Conservation (phyloP, 2,888 invertebrate species). For the Morpho helenor region DNA sequence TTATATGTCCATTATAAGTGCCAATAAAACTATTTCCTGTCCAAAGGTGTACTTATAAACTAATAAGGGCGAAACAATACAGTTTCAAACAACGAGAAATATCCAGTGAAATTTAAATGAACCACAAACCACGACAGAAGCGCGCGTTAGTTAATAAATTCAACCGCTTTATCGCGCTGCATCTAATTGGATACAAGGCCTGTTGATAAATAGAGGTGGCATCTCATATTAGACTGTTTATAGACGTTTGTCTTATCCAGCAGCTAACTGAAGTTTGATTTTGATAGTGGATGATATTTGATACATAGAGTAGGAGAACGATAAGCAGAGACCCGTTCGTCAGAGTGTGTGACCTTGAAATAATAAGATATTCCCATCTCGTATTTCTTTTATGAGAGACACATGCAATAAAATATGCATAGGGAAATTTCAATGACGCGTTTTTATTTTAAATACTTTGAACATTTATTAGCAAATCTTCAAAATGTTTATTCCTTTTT, state of each 20-base stretch:
- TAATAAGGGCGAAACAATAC: not conserved
- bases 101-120: conserved; percentile 7
- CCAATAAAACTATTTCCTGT: too few relatives aligned
- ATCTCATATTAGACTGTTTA: not conserved
- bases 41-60: not conserved
- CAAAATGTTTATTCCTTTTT: too few relatives aligned
- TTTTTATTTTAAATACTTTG: too few relatives aligned
- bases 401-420: not conserved
- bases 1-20: too few relatives aligned
- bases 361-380: too few relatives aligned
- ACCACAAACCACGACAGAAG: conserved; percentile 4
- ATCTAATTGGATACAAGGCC: conserved; percentile 5
- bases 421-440: not conserved
- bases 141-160: conserved; percentile 4
- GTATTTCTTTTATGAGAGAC: too few relatives aligned
- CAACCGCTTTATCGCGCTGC: conserved; percentile 4
- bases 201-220: conserved; percentile 1
- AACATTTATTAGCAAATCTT: not conserved
- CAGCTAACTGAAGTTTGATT: too few relatives aligned
- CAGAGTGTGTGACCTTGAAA: too few relatives aligned
- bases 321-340: too few relatives aligned
- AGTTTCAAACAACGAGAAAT: not conserved
- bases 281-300: not conserved
- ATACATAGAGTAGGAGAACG: not conserved
- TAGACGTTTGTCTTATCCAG: not conserved